A percentile compares a stretch with the other conserved stretches of the same genome.
Conservation (phyloP, 2,797 vertebrate genomes). For the Coluber constrictor region DNA sequence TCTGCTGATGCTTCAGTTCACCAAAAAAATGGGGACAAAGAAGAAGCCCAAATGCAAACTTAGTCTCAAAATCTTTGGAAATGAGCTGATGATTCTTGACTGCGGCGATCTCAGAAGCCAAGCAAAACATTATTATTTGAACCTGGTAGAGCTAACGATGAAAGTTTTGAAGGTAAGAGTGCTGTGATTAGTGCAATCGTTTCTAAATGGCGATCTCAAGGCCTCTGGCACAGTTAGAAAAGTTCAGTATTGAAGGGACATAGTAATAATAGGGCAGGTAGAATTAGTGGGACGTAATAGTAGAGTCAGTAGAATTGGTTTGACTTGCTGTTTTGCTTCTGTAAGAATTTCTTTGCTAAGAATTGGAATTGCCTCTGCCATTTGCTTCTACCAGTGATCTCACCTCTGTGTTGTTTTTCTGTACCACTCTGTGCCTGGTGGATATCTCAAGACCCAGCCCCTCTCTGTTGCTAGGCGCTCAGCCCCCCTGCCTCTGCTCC, state of each 20-base stretch:
- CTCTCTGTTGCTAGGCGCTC: no score
- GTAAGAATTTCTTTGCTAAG: no score
- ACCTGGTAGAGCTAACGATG: constrained; percentile 72
- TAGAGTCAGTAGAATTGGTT: no score
- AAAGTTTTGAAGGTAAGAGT: constrained; percentile 81
- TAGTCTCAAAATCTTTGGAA: constrained; percentile 82
- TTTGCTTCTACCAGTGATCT: no score
- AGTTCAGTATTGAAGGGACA: background rate
- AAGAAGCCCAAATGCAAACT: constrained; percentile 69
- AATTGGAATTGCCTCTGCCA: no score
- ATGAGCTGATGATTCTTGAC: constrained; percentile 77
- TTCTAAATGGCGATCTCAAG: background rate
- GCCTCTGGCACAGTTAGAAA: background rate
- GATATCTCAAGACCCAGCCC: no score
- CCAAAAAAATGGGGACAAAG: constrained; percentile 55
- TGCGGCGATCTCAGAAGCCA: constrained; percentile 73
- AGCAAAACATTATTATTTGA: constrained; percentile 73
- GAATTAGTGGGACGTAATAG: no score
- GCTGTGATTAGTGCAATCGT: accelerated
- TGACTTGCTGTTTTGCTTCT: no score
- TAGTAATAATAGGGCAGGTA: no score
- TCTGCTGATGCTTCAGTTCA: constrained; percentile 67
- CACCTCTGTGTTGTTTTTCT: no score
- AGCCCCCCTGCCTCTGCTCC: no score
- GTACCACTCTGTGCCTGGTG: no score